These are phyloP conservation scores for Dioctria linearis DNA, from an alignment of 2,888 invertebrate genomes.

Conservation along the genomic window DNA sequence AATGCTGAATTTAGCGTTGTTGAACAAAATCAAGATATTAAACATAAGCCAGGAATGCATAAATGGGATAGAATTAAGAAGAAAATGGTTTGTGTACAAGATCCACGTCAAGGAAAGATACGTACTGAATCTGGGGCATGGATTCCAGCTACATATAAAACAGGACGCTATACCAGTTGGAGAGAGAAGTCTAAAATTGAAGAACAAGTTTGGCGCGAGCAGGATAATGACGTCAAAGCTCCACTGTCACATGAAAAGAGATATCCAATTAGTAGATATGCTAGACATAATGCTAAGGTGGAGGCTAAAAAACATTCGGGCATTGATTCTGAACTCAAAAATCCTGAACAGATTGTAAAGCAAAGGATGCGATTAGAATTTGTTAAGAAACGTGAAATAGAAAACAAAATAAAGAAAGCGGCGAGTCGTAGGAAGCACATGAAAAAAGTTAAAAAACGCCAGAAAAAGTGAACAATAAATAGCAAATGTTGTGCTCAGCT, in stretches of 20 bases:
- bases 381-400: slow-evolving; percentile 77
- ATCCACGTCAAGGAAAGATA: slow-evolving; percentile 81
- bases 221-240: slow-evolving; percentile 65
- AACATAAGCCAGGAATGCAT: slow-evolving; percentile 76
- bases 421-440: slow-evolving; percentile 69
- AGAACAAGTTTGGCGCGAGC: slow-evolving; percentile 67
- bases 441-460: slow-evolving; percentile 61
- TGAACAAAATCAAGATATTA: slow-evolving; percentile 83
- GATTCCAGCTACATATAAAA: slow-evolving; percentile 95
- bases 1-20: slow-evolving; percentile 86
- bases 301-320: slow-evolving; percentile 74
- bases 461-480: slow-evolving; percentile 47
- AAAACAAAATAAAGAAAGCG: slow-evolving; percentile 70
- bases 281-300: slow-evolving; percentile 83
- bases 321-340: slow-evolving; percentile 76
- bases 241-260: slow-evolving; percentile 64
- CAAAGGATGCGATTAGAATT: slow-evolving; percentile 74
- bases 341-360: slow-evolving; percentile 85
- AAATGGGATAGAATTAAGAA: slow-evolving; percentile 97
- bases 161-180: slow-evolving; percentile 91
- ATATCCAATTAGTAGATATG: slow-evolving; percentile 79
- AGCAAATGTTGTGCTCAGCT: neutral
- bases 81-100: slow-evolving; percentile 85
- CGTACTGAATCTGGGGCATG: slow-evolving; percentile 95
- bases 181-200: slow-evolving; percentile 78